Evolutionary conservation across 2,113 vertebrate species (phyloP), one percentile per base, ranked within the genome.

Genomic region (Phrynocephalus versicolor): DNA sequence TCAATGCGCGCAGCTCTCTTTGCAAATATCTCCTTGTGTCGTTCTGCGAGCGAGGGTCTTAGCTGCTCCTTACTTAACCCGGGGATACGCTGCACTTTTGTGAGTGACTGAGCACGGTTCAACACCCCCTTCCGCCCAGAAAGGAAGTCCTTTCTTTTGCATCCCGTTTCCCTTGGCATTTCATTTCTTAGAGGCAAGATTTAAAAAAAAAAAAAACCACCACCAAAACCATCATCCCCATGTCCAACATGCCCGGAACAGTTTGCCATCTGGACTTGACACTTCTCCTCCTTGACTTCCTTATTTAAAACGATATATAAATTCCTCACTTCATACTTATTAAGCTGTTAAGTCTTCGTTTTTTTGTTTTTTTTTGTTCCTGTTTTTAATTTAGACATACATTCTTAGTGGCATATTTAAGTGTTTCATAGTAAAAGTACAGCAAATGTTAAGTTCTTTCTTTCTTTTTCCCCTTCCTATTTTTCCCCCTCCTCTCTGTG

Each of bases 261-360:
- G 98, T 99, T 99, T 99, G 98, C 98, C 99, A 98, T 99, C 97
- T 97, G 97, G 97, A 96, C 96, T 95, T 95, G 88, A 93, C 86
- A 89, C 84, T 92, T 90, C 90, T 95, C 90, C 92, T 92, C 92
- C 77, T 80, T 94, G 86, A 84, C 83, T 95, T 87, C 94, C 82
- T 94, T 93, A 91, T 96, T 73, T 97, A 96, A 95, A 95, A 94
- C 94, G 89, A 91, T 95, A 93, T 81, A 45, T 74, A 51, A 86
- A 80, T 90, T 94, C 89, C 93, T 95, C 94, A 93, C 95, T 91
- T 92, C 90, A 93, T 96, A 95, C 96, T 90, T 95, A 95, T 96
- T 96, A 96, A 96, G 95, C 94, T 96, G 97, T 97, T 98, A 97
- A 97, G 96, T 95, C 92, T 95, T 97, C 96, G 96, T n/a, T n/a